These are phyloP conservation scores for Zaprionus kolodkinae DNA, from an alignment of 1,140 invertebrate species.

Conservation along the genomic window DNA sequence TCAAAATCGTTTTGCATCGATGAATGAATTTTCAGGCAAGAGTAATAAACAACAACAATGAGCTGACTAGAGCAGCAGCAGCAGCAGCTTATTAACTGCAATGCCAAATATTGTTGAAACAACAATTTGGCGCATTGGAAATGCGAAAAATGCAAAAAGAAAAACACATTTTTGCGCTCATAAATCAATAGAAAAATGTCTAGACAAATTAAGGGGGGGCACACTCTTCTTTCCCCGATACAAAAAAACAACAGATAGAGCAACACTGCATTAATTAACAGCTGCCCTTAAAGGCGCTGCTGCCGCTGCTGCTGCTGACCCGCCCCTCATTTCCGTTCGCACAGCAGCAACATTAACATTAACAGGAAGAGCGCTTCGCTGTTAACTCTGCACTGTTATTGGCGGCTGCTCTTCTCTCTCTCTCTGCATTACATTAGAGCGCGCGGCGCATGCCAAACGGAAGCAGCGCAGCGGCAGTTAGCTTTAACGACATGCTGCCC, in stretches of 20 bases:
- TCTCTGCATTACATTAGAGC: background rate
- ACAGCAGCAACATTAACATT: conserved; percentile 1
- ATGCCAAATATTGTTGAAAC: conserved; percentile 35
- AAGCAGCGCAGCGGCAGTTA: conserved; percentile 9
- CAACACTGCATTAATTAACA: conserved; percentile 43
- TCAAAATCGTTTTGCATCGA: conserved; percentile 41
- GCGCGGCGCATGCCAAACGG: conserved; percentile 5
- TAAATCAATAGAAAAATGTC: conserved; percentile 62
- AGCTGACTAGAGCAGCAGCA: conserved; percentile 25
- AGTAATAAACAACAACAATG: conserved; percentile 19
- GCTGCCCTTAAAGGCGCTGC: conserved; percentile 21
- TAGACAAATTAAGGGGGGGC: conserved; percentile 52
- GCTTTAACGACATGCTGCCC: background rate
- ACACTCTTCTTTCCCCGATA: conserved; percentile 1
- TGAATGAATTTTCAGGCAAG: conserved; percentile 45
- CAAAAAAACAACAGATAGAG: conserved; percentile 5
- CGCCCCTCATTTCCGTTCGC: background rate
- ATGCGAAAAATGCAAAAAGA: conserved; percentile 2
- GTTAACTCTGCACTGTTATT: conserved; percentile 21
- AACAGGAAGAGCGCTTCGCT: conserved; percentile 16
- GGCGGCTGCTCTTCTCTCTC: background rate
- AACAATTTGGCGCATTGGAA: conserved; percentile 12
- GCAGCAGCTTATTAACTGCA: conserved; percentile 24
- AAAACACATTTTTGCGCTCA: conserved; percentile 35
- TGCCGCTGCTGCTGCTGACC: conserved; percentile 2